Conservation (phyloP, 2,888 invertebrate species). For the Itoplectis maculator region DNA sequence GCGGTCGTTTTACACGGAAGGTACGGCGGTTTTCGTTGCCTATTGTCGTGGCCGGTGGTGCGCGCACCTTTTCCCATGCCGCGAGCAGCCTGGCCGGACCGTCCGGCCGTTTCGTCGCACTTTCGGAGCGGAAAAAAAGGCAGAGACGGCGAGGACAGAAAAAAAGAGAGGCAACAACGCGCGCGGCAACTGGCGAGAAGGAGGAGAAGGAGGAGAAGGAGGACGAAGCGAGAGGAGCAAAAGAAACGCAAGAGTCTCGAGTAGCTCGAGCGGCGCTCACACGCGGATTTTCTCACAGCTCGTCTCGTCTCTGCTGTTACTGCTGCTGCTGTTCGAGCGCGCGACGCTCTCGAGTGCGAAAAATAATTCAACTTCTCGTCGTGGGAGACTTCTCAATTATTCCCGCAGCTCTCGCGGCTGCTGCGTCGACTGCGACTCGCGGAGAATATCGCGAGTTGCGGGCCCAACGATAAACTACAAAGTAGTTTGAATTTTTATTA, state of each 20-base stretch:
- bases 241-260: background rate
- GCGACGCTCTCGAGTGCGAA: conserved; percentile 21
- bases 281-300: conserved; percentile 6
- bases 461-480: background rate
- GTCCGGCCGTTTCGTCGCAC: conserved; percentile 28
- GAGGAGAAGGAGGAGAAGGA: background rate
- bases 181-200: background rate
- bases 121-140: conserved; percentile 20
- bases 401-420: conserved; percentile 9
- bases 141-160: background rate
- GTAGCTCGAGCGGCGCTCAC: background rate
- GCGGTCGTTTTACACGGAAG: background rate
- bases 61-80: conserved; percentile 25
- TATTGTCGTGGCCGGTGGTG: background rate
- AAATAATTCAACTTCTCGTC: conserved; percentile 42
- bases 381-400: conserved; percentile 52
- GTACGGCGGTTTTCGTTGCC: background rate
- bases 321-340: no score
- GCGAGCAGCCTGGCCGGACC: conserved; percentile 33
- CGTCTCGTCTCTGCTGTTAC: background rate
- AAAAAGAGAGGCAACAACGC: conserved; percentile 15
- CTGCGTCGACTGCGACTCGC: conserved; percentile 21
- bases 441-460: background rate
- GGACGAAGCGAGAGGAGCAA: no score
- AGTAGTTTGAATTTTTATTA: background rate